phyloP scores from a whole-genome alignment of 2,113 vertebrate species.

The Bubalus kerabau region DNA sequence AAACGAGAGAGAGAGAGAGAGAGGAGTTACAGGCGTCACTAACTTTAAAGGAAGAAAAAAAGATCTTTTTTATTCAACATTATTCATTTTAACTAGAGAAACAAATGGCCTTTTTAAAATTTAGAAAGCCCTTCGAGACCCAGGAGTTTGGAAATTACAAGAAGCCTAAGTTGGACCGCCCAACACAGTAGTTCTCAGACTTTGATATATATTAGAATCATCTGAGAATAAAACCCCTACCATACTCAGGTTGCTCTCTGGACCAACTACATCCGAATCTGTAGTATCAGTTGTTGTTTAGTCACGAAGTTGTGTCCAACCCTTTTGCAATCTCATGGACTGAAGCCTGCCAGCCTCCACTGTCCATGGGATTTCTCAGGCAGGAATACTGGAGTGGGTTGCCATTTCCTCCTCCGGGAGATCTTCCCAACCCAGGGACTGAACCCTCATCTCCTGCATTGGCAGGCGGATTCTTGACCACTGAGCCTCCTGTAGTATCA shows the following conservation, averaged over 20 bases:
- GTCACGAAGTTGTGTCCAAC: not conserved
- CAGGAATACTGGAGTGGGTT: not conserved
- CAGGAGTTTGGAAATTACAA: not conserved
- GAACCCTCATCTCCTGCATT: not conserved
- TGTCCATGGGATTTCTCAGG: not conserved
- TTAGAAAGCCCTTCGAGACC: slow-evolving; percentile 6
- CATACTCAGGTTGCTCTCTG: not conserved
- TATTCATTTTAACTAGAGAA: slow-evolving; percentile 1
- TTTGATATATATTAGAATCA: not conserved
- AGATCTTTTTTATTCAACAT: not conserved
- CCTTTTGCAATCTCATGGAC: not conserved
- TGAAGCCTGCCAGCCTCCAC: not conserved
- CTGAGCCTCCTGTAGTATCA: not conserved
- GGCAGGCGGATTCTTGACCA: not conserved
- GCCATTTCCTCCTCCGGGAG: not conserved
- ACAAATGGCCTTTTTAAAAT: not conserved
- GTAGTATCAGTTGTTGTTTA: not conserved
- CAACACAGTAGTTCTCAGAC: not conserved
- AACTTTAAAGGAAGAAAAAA: slow-evolving; percentile 34
- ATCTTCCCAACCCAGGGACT: not conserved
- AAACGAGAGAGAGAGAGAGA: not conserved
- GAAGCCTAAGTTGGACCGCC: not conserved
- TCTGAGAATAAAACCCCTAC: not conserved
- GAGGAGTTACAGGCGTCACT: not conserved
- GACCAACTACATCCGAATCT: not conserved